phyloP scores from a whole-genome alignment of 2,797 vertebrate genomes.

The Hafferia zeledoni region DNA sequence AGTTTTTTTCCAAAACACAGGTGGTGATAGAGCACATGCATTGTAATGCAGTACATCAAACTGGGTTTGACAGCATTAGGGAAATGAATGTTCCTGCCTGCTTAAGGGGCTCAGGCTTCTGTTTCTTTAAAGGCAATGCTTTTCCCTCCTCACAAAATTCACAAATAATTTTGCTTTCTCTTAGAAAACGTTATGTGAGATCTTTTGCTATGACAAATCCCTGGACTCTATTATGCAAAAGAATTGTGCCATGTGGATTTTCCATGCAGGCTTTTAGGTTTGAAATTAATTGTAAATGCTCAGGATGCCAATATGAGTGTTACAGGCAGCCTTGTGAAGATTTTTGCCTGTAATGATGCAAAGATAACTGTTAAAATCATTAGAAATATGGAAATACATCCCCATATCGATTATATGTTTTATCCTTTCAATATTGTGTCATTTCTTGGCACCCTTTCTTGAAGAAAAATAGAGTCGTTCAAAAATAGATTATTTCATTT shows the following conservation, averaged over 20 bases:
- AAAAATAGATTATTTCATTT: background rate
- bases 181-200: background rate
- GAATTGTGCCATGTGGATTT: background rate
- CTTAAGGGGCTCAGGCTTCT: background rate
- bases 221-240: background rate
- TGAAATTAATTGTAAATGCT: background rate
- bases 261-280: background rate
- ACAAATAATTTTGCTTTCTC: background rate
- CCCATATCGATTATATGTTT: background rate
- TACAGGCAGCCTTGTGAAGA: background rate
- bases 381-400: background rate
- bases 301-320: background rate
- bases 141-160: background rate
- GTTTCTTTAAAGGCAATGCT: background rate
- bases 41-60: background rate
- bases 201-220: background rate
- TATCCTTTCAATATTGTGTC: background rate
- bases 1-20: background rate
- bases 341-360: background rate
- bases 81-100: background rate
- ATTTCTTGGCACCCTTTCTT: background rate
- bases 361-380: background rate
- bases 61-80: background rate
- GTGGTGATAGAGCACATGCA: background rate
- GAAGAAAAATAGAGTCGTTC: background rate